Base-by-base conservation (phyloP, 2,888 invertebrate genomes). In the Proisotoma minuta region DNA sequence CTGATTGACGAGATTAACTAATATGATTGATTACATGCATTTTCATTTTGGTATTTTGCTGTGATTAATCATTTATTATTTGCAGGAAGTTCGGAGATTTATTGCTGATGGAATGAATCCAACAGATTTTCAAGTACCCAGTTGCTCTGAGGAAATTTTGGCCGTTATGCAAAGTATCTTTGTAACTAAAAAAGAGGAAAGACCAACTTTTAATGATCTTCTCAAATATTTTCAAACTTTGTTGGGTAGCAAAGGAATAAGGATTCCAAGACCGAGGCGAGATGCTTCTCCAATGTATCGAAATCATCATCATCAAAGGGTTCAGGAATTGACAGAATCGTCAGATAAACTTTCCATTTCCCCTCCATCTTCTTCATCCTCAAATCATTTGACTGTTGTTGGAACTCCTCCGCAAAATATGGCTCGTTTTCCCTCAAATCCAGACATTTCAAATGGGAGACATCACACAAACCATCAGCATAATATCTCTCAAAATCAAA, bases 101-200 rank as follows among this genome's bases (percentile, higher is more conserved):
- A 64, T 69, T 15, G 68, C 62, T 2, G 66, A 66, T 23, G 60
- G 62, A 47, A 58, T 60, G 8, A 66, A 59, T n/a, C 68, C 68
- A 8, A 24, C 52, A 12, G 39, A 60, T 27, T 48, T 66, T 3
- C 12, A 22, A 8, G 47, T 53, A 49, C 68, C 68, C 15, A 2
- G 22, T 1, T 69, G 68, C 29, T 64, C 61, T n/a, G 2, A 28
- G 15, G 59, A 56, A 26, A 53, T 69, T 5, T 5, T 22, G 8
- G 20, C 27, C 5, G 28, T 69, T 3, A 64, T 69, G 52, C 49
- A 58, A 28, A 29, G 50, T 5, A 63, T 69, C 22, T 56, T 69
- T 4, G 51, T 43, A 24, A 26, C 53, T 2, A 24, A 43, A 10
- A 26, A 52, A n/a, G 34, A 60, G 27, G 48, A 62, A 0, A 47